Conservation (phyloP, 2,113 vertebrate species). For the Solea senegalensis region DNA sequence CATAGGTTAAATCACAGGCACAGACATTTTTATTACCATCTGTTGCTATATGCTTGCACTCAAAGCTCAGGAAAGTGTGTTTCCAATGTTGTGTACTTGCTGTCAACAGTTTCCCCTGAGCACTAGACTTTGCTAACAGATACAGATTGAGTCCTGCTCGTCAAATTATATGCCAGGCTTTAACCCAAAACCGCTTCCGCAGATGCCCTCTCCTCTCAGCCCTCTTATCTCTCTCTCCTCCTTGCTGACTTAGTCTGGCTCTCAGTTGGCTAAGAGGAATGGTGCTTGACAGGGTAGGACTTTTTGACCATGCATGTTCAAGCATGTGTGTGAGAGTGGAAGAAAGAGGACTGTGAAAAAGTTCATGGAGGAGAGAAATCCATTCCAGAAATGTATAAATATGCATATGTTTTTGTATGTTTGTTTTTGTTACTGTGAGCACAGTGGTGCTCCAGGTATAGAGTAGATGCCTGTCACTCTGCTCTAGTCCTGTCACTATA, state of each 20-base stretch:
- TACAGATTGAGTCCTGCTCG: constrained; percentile 47
- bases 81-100: constrained; percentile 44
- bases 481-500: constrained; percentile 71
- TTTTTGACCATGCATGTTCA: constrained; percentile 15
- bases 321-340: not conserved
- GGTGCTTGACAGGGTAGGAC: not conserved
- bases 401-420: constrained; percentile 46
- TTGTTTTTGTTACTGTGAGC: constrained; percentile 52
- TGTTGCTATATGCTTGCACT: constrained; percentile 13
- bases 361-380: constrained; percentile 7
- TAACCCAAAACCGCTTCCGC: not conserved
- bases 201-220: not conserved
- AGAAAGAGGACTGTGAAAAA: not conserved
- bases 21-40: constrained; percentile 45
- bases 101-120: constrained; percentile 42
- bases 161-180: constrained; percentile 31
- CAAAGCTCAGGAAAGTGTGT: constrained; percentile 10
- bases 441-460: constrained; percentile 52
- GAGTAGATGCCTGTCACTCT: constrained; percentile 67
- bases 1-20: constrained; percentile 29
- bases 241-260: constrained; percentile 1
- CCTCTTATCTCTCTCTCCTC: not conserved
- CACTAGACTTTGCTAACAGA: constrained; percentile 43
- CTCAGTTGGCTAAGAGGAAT: constrained; percentile 3
- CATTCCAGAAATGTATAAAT: constrained; percentile 34